These are phyloP conservation scores for Synanthedon andrenaeformis DNA, from an alignment of 2,888 invertebrate species.

Conservation along the genomic window DNA sequence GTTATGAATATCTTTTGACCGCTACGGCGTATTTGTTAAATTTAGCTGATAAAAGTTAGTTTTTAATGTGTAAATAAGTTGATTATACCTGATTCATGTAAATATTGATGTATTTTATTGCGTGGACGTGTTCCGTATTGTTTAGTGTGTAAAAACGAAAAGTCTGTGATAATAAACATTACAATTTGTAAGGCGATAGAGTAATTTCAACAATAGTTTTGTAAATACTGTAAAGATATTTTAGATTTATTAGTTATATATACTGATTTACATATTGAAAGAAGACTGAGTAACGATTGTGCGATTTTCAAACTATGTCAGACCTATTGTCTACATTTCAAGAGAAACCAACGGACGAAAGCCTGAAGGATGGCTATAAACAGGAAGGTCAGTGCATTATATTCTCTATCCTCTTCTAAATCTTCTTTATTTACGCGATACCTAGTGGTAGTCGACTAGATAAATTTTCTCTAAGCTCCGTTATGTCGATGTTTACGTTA, in stretches of 20 bases:
- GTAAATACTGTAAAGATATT: conserved; percentile 67
- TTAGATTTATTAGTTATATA: conserved; percentile 57
- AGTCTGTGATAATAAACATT: conserved; percentile 74
- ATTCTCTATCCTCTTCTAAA: neutral
- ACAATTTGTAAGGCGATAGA: conserved; percentile 53
- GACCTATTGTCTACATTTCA: conserved; percentile 61
- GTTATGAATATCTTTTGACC: conserved; percentile 69
- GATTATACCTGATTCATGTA: conserved; percentile 65
- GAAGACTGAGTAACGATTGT: conserved; percentile 64
- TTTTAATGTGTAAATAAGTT: conserved; percentile 70
- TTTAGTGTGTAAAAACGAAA: conserved; percentile 66
- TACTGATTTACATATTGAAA: conserved; percentile 49
- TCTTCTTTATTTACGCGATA: conserved; percentile 3
- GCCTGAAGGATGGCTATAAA: conserved; percentile 51
- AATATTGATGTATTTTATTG: conserved; percentile 69
- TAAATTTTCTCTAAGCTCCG: no score
- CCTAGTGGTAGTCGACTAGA: no score
- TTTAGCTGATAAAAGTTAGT: conserved; percentile 67
- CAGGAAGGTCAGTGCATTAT: conserved; percentile 42
- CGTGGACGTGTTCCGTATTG: conserved; percentile 72
- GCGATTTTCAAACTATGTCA: conserved; percentile 63
- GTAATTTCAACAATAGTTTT: conserved; percentile 64
- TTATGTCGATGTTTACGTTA: no score
- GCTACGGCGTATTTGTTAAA: conserved; percentile 67
- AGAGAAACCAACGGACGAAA: conserved; percentile 61